Percentiles rank a stretch among this genome's conserved stretches.
These are phyloP conservation scores for Glaucopsyche alexis DNA, from an alignment of 2,888 invertebrate species.

Conservation along the genomic window DNA sequence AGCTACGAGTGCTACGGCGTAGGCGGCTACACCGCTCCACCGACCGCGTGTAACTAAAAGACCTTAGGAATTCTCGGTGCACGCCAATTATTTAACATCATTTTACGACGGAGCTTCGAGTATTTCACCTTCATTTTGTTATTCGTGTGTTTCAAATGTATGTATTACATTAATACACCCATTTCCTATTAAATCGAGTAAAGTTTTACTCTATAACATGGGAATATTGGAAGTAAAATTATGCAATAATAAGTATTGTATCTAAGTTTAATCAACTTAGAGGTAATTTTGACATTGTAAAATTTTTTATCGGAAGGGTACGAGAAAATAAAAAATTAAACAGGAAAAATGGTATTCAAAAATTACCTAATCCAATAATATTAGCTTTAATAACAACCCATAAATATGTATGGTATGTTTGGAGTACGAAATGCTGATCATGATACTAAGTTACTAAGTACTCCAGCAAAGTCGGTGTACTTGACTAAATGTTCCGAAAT, in stretches of 20 bases:
- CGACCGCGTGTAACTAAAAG: constrained; percentile 41
- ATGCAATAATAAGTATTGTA: no score
- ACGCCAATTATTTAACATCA: background rate
- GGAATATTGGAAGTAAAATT: no score
- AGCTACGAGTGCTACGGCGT: constrained; percentile 42
- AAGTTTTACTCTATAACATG: background rate
- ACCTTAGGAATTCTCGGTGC: constrained; percentile 24
- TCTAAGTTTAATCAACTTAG: no score
- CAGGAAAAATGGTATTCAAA: no score
- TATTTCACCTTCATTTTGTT: background rate
- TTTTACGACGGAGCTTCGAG: background rate
- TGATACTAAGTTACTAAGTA: background rate
- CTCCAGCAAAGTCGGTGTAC: background rate
- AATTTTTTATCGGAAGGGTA: no score
- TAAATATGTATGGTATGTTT: no score
- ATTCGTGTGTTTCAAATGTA: background rate
- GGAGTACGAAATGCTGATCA: background rate
- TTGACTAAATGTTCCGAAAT: constrained; percentile 15
- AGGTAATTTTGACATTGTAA: no score
- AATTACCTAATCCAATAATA: no score
- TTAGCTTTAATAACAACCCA: no score
- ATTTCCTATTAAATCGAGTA: background rate
- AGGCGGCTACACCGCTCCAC: constrained; percentile 52
- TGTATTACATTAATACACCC: background rate
- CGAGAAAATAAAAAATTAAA: no score